A percentile compares a stretch with the other conserved stretches of the same genome.
Evolutionary conservation across 2,113 vertebrate genomes (phyloP).

Genomic region (Oplegnathus fasciatus): DNA sequence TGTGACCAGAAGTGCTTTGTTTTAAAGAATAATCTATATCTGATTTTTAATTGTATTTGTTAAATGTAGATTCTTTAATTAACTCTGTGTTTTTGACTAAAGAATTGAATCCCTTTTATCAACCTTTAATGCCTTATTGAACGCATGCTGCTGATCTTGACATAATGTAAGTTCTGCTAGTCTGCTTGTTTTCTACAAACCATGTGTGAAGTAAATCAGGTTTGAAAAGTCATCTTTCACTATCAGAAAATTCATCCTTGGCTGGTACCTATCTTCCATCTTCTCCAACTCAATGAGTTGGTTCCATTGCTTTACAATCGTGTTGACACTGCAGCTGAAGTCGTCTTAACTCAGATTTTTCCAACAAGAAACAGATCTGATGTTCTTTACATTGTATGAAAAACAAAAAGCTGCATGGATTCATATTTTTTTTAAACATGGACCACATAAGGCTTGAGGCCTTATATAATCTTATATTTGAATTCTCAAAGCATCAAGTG

Average conservation of each 20-base stretch:
- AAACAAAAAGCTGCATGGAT: not conserved
- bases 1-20: not conserved
- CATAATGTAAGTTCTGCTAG: not conserved
- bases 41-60: not conserved
- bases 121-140: slow-evolving; percentile 19
- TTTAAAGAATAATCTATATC: not conserved
- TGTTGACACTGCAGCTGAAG: not conserved
- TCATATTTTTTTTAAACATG: not conserved
- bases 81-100: slow-evolving; percentile 1
- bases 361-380: too few species aligned
- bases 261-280: not conserved
- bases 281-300: too few species aligned
- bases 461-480: slow-evolving; percentile 9
- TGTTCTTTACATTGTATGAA: too few species aligned
- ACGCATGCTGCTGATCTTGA: not conserved
- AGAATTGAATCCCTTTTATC: not conserved
- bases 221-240: not conserved
- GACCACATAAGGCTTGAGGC: not conserved
- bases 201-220: not conserved
- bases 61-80: slow-evolving; percentile 20
- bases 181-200: not conserved
- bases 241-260: not conserved
- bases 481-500: slow-evolving; percentile 20
- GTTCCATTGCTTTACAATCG: not conserved
- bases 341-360: not conserved